phyloP scores from a whole-genome alignment of 2,113 vertebrate genomes.

The Lagopus muta region DNA sequence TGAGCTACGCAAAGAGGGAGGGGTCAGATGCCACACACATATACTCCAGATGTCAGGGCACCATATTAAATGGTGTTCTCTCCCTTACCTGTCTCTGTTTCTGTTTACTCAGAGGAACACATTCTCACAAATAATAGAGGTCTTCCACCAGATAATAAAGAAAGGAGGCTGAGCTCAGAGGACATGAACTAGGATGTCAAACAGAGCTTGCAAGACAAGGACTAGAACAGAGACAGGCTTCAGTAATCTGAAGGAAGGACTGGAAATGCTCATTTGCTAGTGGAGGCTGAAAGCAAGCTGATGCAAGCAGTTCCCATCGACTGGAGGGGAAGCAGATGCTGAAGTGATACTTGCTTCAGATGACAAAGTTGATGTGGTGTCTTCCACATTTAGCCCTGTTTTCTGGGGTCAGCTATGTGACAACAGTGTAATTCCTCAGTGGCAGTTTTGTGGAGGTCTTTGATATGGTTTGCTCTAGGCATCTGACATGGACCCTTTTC shows the following conservation, averaged over 20 bases:
- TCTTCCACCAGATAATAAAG: neutral
- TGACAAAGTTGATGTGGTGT: neutral
- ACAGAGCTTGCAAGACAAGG: neutral
- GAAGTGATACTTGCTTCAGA: neutral
- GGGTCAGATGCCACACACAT: neutral
- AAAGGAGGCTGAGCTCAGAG: neutral
- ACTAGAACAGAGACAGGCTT: neutral
- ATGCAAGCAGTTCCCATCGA: neutral
- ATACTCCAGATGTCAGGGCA: neutral
- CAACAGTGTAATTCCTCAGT: neutral
- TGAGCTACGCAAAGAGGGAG: neutral
- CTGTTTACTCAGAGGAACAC: neutral
- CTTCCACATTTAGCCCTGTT: neutral
- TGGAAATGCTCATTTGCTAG: neutral
- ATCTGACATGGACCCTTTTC: neutral
- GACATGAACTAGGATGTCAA: accelerated
- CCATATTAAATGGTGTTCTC: accelerated
- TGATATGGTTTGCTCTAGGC: neutral
- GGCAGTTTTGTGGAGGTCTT: neutral
- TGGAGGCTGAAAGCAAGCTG: neutral
- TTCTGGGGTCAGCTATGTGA: neutral
- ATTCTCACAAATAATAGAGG: neutral
- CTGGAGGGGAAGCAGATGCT: neutral
- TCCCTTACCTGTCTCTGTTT: neutral
- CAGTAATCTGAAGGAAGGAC: neutral